phyloP scores from a whole-genome alignment of 2,797 vertebrate species.

The Eurystomus glaucurus region DNA sequence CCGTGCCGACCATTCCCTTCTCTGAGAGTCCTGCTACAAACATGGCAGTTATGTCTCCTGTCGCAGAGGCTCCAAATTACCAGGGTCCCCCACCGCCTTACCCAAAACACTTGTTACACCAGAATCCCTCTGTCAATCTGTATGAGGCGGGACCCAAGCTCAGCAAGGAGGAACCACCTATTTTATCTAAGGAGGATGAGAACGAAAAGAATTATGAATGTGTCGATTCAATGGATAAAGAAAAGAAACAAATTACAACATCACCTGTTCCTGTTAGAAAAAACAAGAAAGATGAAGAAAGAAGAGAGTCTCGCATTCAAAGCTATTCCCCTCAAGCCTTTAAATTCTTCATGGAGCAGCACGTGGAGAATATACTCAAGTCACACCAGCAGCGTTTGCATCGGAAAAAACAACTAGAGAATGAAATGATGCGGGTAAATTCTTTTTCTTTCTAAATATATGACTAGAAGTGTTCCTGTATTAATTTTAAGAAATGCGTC shows the following conservation, averaged over 20 bases:
- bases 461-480: neutral
- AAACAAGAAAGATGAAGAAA: conserved; percentile 94
- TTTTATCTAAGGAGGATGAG: conserved; percentile 85
- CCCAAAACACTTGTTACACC: conserved; percentile 94
- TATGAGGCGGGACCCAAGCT: conserved; percentile 85
- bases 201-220: conserved; percentile 80
- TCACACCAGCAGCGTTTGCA: conserved; percentile 95
- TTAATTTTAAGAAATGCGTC: neutral
- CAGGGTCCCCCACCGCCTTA: conserved; percentile 97
- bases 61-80: conserved; percentile 92
- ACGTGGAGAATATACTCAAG: conserved; percentile 97
- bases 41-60: conserved; percentile 83
- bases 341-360: conserved; percentile 99
- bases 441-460: conserved; percentile 48
- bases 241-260: conserved; percentile 97
- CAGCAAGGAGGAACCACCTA: conserved; percentile 86
- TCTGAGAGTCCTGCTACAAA: conserved; percentile 84
- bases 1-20: conserved; percentile 84
- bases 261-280: conserved; percentile 96
- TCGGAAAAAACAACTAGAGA: conserved; percentile 96
- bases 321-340: conserved; percentile 97
- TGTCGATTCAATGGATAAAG: conserved; percentile 85
- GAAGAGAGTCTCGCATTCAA: conserved; percentile 92
- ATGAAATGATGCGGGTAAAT: conserved; percentile 98
- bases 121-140: conserved; percentile 80